These are phyloP conservation scores for Musca vetustissima DNA, from an alignment of 1,140 invertebrate genomes.

Conservation along the genomic window DNA sequence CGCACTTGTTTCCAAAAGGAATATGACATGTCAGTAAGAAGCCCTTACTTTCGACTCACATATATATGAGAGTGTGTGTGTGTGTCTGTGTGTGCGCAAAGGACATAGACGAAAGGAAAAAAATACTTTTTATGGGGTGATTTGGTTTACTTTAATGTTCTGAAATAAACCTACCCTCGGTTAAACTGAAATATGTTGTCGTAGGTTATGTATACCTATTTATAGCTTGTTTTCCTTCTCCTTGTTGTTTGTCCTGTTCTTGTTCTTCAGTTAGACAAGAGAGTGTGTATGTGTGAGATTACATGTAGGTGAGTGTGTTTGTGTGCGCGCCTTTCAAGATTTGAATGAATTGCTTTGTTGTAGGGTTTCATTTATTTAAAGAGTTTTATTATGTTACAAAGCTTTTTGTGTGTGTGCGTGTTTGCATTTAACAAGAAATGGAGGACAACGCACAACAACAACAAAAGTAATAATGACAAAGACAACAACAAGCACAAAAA, in stretches of 20 bases:
- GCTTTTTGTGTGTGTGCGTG: background rate
- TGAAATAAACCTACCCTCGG: slow-evolving; percentile 26
- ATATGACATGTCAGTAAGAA: too few relatives aligned
- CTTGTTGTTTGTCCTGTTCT: slow-evolving; percentile 15
- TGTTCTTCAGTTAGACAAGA: background rate
- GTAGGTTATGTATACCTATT: slow-evolving; percentile 28
- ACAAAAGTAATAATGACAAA: background rate
- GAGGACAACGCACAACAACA: background rate
- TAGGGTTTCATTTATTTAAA: slow-evolving; percentile 23
- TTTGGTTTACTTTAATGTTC: too few relatives aligned
- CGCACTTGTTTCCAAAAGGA: too few relatives aligned
- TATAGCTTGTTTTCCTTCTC: slow-evolving; percentile 20
- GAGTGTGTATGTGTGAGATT: background rate
- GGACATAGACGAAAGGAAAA: background rate
- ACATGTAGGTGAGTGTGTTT: background rate
- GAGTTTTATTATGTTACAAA: slow-evolving; percentile 19
- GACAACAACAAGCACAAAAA: slow-evolving; percentile 1
- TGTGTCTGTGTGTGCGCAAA: background rate
- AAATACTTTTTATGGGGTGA: background rate
- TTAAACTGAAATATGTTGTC: slow-evolving; percentile 28
- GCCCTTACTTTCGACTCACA: background rate
- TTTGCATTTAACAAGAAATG: background rate
- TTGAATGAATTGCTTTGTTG: slow-evolving; percentile 1
- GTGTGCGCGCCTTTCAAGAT: slow-evolving; percentile 6
- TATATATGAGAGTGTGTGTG: background rate